Percentiles rank a stretch among this genome's conserved stretches.
Evolutionary conservation across 2,888 invertebrate genomes (phyloP).

Genomic region (Noctua janthina): DNA sequence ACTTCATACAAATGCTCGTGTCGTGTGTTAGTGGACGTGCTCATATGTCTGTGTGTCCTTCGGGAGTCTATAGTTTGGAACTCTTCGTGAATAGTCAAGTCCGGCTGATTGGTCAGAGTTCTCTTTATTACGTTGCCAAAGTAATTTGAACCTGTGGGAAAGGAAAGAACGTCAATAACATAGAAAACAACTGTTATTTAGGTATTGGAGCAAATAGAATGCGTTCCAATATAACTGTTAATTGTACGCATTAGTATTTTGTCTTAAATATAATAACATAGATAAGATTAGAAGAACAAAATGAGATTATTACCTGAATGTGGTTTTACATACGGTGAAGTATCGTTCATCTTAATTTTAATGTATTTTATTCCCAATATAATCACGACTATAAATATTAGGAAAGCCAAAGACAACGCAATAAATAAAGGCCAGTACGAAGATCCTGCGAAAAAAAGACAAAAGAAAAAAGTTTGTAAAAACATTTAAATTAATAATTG

Average conservation of each 20-base stretch:
- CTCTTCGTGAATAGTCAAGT: constrained; percentile 93
- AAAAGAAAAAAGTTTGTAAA: background rate
- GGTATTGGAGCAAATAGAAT: background rate
- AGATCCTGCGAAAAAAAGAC: constrained; percentile 77
- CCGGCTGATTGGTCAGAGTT: constrained; percentile 94
- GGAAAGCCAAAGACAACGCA: constrained; percentile 84
- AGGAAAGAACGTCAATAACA: background rate
- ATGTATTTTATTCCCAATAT: constrained; percentile 86
- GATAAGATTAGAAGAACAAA: background rate
- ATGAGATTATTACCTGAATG: constrained; percentile 79
- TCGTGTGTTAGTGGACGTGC: constrained; percentile 92
- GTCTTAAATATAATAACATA: background rate
- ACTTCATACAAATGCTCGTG: constrained; percentile 97
- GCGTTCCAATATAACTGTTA: background rate
- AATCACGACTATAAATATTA: constrained; percentile 85
- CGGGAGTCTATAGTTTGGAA: constrained; percentile 95
- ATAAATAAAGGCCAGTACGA: constrained; percentile 86
- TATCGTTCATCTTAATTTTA: constrained; percentile 85
- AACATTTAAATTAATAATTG: background rate
- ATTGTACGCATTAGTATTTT: background rate
- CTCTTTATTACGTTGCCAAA: constrained; percentile 96
- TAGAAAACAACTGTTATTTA: background rate
- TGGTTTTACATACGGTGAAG: constrained; percentile 86
- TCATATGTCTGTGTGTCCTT: constrained; percentile 80
- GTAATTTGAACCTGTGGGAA: constrained; percentile 91